phyloP scores from a whole-genome alignment of 2,113 vertebrate genomes.

The Gadus macrocephalus region DNA sequence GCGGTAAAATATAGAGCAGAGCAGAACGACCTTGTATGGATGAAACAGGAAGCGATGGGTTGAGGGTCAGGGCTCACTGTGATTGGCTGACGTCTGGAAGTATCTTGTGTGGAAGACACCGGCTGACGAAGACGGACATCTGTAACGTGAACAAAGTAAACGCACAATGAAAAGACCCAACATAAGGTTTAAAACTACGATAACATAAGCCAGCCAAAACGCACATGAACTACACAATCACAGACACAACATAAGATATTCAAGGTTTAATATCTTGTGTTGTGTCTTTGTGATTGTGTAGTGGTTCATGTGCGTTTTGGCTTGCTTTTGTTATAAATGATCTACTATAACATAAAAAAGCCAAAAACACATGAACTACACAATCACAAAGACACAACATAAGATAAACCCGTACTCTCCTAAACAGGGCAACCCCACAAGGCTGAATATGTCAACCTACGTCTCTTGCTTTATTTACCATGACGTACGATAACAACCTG shows the following conservation, averaged over 20 bases:
- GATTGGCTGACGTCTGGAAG: constrained; percentile 80
- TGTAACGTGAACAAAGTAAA: constrained; percentile 48
- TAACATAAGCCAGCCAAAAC: not conserved
- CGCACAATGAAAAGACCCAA: not conserved
- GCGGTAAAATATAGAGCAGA: not conserved
- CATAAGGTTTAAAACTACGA: not conserved
- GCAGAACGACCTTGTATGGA: not conserved
- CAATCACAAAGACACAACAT: not conserved
- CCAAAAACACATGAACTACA: not conserved
- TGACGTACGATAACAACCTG: not conserved
- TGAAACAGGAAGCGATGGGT: not conserved
- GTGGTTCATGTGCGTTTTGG: too few relatives aligned
- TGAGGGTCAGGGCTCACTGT: constrained; percentile 73
- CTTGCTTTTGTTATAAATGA: too few relatives aligned
- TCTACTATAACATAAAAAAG: constrained; percentile 51
- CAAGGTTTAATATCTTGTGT: too few relatives aligned
- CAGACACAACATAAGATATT: not conserved
- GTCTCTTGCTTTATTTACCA: too few relatives aligned
- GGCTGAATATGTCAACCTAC: too few relatives aligned
- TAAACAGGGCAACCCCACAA: too few relatives aligned
- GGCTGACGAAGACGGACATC: constrained; percentile 63
- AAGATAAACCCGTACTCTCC: not conserved
- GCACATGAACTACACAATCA: not conserved
- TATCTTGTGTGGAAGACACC: constrained; percentile 74
- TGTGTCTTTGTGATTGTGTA: too few relatives aligned